Conservation (phyloP, 1,140 invertebrate genomes). For the Bombus superbus region DNA sequence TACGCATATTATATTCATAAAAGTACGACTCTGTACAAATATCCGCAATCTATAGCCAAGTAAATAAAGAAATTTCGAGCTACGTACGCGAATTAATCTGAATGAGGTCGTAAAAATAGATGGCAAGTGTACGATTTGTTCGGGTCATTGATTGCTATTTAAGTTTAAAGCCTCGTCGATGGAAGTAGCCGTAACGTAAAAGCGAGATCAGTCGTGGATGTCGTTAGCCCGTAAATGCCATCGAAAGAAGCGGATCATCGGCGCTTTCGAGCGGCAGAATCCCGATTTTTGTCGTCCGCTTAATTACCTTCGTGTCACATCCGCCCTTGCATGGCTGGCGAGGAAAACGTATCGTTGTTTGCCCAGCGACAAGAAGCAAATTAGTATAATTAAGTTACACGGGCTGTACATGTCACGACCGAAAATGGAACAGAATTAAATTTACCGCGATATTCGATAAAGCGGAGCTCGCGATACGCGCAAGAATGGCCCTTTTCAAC, state of each 20-base stretch:
- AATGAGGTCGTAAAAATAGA: too few species aligned
- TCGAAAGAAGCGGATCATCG: constrained; percentile 1
- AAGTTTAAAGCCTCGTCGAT: too few species aligned
- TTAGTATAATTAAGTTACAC: constrained; percentile 15
- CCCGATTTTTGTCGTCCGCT: constrained; percentile 23
- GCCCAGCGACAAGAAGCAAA: constrained; percentile 5
- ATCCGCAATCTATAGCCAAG: too few species aligned
- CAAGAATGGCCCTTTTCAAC: constrained; percentile 7
- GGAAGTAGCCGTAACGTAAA: too few species aligned
- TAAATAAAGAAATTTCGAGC: too few species aligned
- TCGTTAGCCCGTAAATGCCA: not conserved
- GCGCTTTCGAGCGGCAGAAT: not conserved
- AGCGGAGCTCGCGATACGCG: not conserved
- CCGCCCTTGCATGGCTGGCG: not conserved
- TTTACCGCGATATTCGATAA: constrained; percentile 18
- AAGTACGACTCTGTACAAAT: too few species aligned
- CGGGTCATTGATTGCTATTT: too few species aligned
- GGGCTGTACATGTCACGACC: not conserved
- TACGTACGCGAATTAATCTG: too few species aligned
- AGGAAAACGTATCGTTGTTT: not conserved
- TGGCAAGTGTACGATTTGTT: too few species aligned
- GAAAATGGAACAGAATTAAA: constrained; percentile 30
- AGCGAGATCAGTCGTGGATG: too few species aligned
- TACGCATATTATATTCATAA: too few species aligned
- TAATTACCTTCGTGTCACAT: constrained; percentile 7